A percentile compares a stretch with the other conserved stretches of the same genome.
Evolutionary conservation across 1,140 invertebrate species (phyloP).

Genomic region (Formica selysi): DNA sequence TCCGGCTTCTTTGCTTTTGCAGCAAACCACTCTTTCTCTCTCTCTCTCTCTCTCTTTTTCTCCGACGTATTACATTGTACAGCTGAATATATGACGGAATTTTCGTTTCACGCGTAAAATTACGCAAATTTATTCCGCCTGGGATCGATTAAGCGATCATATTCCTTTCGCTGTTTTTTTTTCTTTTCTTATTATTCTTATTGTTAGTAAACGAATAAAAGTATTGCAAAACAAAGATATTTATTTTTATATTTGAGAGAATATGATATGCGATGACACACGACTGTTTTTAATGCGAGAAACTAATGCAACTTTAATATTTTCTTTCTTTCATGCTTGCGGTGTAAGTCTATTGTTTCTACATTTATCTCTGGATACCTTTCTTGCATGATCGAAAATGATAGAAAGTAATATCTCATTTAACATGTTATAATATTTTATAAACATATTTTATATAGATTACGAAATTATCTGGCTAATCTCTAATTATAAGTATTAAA

Average conservation of each 20-base stretch:
- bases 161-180: neutral
- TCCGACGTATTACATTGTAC: neutral
- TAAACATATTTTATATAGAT: neutral
- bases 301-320: neutral
- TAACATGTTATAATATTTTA: neutral
- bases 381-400: neutral
- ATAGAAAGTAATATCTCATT: neutral
- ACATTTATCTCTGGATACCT: neutral
- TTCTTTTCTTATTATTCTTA: neutral
- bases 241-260: neutral
- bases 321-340: constrained; percentile 1
- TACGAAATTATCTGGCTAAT: too few species aligned
- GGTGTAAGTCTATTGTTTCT: neutral
- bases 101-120: neutral
- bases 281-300: neutral
- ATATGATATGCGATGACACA: neutral
- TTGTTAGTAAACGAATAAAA: neutral
- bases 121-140: neutral
- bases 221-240: neutral
- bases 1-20: constrained; percentile 22
- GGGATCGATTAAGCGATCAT: neutral
- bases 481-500: neutral
- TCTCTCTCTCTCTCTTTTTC: neutral
- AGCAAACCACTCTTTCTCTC: neutral
- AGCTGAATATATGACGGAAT: neutral